phyloP scores from a whole-genome alignment of 2,113 vertebrate genomes.

The Narcine bancroftii region DNA sequence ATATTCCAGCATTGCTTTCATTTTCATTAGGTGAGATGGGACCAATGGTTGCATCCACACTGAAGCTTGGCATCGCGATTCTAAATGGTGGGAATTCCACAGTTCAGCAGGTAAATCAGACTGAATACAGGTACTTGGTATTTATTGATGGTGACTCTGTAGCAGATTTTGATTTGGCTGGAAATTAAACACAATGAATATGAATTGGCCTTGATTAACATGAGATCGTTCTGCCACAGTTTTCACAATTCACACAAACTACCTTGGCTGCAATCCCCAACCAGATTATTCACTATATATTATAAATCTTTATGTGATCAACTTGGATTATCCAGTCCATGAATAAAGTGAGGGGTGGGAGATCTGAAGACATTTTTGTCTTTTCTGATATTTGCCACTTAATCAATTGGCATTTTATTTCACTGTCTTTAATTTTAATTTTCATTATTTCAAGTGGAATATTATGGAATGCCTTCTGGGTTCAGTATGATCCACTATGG shows the following conservation, averaged over 20 bases:
- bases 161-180: not conserved
- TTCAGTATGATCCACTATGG: no score
- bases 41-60: constrained; percentile 87
- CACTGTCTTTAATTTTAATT: not conserved
- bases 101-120: constrained; percentile 75
- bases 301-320: not conserved
- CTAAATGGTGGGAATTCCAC: constrained; percentile 94
- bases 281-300: not conserved
- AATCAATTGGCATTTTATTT: not conserved
- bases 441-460: not conserved
- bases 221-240: not conserved
- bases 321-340: not conserved
- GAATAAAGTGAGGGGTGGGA: not conserved
- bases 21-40: constrained; percentile 76
- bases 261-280: not conserved
- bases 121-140: not conserved
- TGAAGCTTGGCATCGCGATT: constrained; percentile 89
- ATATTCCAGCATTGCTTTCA: not conserved
- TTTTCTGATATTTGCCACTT: not conserved
- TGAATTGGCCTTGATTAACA: not conserved
- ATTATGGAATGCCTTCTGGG: not conserved
- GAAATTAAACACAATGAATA: no score
- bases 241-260: not conserved
- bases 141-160: not conserved
- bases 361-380: not conserved